Evolutionary conservation across 2,888 invertebrate genomes (phyloP).

Genomic region (Tipula lateralis): DNA sequence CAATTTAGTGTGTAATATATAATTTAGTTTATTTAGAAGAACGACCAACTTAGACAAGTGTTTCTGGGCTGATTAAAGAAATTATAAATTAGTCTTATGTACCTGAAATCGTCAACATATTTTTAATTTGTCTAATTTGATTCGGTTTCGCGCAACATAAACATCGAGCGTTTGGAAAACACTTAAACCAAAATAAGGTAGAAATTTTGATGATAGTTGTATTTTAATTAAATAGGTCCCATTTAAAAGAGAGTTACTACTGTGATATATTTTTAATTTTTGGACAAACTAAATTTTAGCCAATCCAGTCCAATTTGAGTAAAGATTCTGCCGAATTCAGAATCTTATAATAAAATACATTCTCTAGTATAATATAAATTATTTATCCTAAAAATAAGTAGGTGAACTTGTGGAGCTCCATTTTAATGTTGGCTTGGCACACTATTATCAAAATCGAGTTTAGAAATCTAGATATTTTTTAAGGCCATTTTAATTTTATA

Average conservation of each 20-base stretch:
- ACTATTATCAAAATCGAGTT: background rate
- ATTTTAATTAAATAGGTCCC: background rate
- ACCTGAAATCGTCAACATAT: constrained; percentile 2
- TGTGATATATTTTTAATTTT: constrained; percentile 24
- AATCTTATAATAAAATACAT: background rate
- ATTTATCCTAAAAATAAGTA: background rate
- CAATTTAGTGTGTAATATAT: background rate
- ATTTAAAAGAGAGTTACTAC: background rate
- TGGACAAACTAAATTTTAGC: background rate
- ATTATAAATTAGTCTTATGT: background rate
- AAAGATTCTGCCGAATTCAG: background rate
- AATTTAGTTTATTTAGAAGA: background rate
- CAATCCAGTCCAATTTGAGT: background rate
- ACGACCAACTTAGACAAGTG: background rate
- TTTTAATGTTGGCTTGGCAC: background rate
- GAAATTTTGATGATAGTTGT: background rate
- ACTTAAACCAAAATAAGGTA: background rate
- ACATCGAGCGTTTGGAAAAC: background rate
- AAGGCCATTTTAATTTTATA: background rate
- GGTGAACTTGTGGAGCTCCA: background rate
- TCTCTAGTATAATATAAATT: background rate
- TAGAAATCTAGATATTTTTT: background rate
- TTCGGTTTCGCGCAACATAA: background rate
- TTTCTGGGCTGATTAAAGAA: background rate
- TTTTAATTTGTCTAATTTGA: constrained; percentile 8